phyloP scores from a whole-genome alignment of 2,113 vertebrate species.

The Hippolais icterina region DNA sequence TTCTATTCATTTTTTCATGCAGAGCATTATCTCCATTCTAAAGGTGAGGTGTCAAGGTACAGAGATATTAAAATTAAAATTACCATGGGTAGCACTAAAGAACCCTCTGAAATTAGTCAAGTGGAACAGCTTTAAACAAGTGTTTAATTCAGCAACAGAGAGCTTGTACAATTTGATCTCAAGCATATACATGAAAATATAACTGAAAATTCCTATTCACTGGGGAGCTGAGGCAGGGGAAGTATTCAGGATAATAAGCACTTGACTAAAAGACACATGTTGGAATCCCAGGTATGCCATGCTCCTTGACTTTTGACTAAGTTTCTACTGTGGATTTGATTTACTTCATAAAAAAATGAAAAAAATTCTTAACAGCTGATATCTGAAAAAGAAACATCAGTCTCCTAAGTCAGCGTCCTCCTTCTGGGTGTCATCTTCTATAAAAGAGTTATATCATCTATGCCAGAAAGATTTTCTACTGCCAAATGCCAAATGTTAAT shows the following conservation, averaged over 20 bases:
- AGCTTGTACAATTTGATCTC: not conserved
- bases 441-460: not conserved
- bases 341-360: not conserved
- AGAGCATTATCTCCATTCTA: not conserved
- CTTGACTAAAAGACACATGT: not conserved
- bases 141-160: not conserved
- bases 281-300: not conserved
- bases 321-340: not conserved
- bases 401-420: not conserved
- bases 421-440: not conserved
- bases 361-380: not conserved
- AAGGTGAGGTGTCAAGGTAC: not conserved
- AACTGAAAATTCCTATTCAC: not conserved
- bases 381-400: not conserved
- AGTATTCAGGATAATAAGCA: not conserved
- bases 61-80: not conserved
- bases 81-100: not conserved
- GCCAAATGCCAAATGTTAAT: not conserved
- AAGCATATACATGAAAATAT: not conserved
- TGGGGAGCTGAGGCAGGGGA: fast-evolving
- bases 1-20: not conserved
- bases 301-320: not conserved
- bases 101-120: not conserved
- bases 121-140: not conserved
- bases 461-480: not conserved